Evolutionary conservation across 2,113 vertebrate genomes (phyloP).

Genomic region (Vidua macroura): DNA sequence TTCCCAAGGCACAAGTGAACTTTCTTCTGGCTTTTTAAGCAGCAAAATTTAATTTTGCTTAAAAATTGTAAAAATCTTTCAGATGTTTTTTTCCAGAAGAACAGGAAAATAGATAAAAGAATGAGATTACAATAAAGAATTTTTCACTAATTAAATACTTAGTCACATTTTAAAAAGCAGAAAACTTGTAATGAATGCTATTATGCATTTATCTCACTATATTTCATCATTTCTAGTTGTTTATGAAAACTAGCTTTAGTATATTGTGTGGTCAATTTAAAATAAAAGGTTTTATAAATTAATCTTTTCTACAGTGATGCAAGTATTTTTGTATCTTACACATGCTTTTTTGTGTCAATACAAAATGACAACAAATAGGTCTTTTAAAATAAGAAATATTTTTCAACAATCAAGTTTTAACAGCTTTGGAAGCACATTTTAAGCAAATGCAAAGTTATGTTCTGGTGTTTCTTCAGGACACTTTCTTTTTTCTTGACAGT

Average conservation of each 20-base stretch:
- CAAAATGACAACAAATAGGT: background rate
- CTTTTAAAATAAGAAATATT: background rate
- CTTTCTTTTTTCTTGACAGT: conserved; percentile 67
- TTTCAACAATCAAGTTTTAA: conserved; percentile 45
- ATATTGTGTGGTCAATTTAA: background rate
- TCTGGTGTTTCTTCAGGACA: conserved; percentile 52
- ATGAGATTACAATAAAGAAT: background rate
- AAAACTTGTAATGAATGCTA: background rate
- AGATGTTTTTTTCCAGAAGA: background rate
- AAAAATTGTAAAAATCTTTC: background rate
- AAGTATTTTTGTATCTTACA: background rate
- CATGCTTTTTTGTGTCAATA: background rate
- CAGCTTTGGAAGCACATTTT: conserved; percentile 57
- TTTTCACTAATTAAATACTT: background rate
- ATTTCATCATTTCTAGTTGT: background rate
- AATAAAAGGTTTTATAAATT: background rate
- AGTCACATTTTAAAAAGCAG: background rate
- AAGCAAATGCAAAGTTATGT: conserved; percentile 65
- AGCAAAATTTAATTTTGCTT: background rate
- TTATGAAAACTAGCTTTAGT: background rate
- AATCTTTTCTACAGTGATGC: background rate
- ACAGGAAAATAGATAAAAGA: background rate
- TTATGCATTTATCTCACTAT: background rate
- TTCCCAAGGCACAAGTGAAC: background rate
- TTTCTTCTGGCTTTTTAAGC: background rate